phyloP scores from a whole-genome alignment of 35 echinoderm and acorn worm genomes.

The Ophioderma brevispina region DNA sequence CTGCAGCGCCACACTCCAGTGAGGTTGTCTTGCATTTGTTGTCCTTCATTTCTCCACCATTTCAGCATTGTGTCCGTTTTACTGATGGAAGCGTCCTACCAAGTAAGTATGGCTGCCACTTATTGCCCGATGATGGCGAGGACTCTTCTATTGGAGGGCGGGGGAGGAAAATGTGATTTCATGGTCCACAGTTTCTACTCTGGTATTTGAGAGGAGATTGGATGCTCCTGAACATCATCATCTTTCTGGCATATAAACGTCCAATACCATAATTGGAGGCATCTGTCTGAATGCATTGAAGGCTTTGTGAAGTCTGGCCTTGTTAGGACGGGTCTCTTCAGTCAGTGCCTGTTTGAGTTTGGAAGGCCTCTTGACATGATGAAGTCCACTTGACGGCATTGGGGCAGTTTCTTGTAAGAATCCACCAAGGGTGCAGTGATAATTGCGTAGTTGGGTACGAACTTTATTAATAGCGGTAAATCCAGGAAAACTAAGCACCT shows the following conservation, averaged over 20 bases:
- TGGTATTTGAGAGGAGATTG: conserved; percentile 16
- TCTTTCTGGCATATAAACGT: conserved; percentile 13
- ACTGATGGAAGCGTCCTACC: background rate
- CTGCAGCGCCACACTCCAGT: conserved; percentile 1
- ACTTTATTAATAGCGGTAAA: conserved; percentile 20
- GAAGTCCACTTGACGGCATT: background rate
- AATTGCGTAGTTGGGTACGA: conserved; percentile 22
- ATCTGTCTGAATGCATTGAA: too few relatives aligned
- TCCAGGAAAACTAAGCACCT: background rate
- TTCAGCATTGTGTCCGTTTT: conserved; percentile 15
- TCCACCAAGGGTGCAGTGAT: conserved; percentile 14
- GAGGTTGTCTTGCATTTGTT: background rate
- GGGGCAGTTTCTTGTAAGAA: background rate
- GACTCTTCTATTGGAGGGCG: conserved; percentile 32
- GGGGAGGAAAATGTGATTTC: conserved; percentile 4
- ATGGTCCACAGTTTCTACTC: background rate
- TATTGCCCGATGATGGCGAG: conserved; percentile 28
- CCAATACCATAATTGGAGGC: conserved; percentile 14
- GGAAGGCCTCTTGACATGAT: background rate
- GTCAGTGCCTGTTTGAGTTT: conserved; percentile 39
- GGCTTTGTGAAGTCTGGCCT: background rate
- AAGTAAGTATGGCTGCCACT: conserved; percentile 30
- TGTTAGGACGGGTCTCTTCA: background rate
- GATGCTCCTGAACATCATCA: conserved; percentile 27
- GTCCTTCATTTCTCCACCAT: conserved; percentile 3